Evolutionary conservation across 2,888 invertebrate genomes (phyloP).

Genomic region (Microplitis manilae): DNA sequence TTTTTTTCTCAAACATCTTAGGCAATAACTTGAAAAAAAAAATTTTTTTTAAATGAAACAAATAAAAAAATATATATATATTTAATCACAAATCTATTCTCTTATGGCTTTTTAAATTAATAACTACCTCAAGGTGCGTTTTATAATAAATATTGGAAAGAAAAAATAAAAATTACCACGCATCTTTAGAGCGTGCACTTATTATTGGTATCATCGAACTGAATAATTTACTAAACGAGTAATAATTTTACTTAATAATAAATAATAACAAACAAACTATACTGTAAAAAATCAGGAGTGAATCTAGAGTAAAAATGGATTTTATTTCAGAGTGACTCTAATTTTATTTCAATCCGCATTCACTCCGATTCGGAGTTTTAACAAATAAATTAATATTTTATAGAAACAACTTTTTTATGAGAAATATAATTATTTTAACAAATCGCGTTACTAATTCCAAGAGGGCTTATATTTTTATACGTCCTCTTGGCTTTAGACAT

Average conservation of each 20-base stretch:
- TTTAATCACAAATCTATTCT: not conserved
- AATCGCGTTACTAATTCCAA: too few species aligned
- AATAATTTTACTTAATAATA: not conserved
- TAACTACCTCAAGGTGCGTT: not conserved
- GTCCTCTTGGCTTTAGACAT: too few species aligned
- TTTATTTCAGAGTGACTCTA: too few species aligned
- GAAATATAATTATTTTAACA: too few species aligned
- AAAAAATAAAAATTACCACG: not conserved
- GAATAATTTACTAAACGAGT: not conserved
- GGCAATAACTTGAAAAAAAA: not conserved
- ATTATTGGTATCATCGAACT: not conserved
- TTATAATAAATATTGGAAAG: not conserved
- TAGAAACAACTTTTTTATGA: too few species aligned
- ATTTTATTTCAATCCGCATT: too few species aligned
- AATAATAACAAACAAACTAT: too few species aligned
- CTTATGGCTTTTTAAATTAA: not conserved
- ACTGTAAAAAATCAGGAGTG: too few species aligned
- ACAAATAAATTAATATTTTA: too few species aligned
- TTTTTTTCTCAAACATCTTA: not conserved
- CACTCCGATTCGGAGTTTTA: too few species aligned
- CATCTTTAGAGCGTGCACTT: not conserved
- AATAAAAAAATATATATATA: not conserved
- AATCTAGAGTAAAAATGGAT: too few species aligned
- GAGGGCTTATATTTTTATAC: too few species aligned
- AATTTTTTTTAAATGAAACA: not conserved